A percentile compares a stretch with the other conserved stretches of the same genome.
Evolutionary conservation across 2,888 invertebrate species (phyloP).

Genomic region (Mamestra brassicae): DNA sequence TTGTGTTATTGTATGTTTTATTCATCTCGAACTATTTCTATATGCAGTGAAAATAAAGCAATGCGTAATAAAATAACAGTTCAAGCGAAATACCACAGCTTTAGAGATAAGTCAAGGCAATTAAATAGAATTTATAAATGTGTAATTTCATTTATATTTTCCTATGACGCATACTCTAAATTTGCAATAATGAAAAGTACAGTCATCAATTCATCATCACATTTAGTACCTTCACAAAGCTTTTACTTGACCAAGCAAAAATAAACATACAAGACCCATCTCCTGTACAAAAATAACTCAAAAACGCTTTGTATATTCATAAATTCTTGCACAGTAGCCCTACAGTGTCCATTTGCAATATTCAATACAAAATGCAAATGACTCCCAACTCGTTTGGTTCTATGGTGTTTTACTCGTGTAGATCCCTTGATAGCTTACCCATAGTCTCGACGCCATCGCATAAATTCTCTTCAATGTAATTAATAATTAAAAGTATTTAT

Average conservation of each 20-base stretch:
- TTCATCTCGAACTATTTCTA: conserved; percentile 16
- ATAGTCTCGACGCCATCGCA: conserved; percentile 41
- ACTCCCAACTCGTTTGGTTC: conserved; percentile 60
- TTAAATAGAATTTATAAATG: conserved; percentile 17
- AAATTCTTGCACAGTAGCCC: conserved; percentile 62
- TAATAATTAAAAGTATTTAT: conserved; percentile 68
- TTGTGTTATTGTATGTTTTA: conserved; percentile 23
- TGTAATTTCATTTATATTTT: conserved; percentile 31
- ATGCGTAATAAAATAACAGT: conserved; percentile 26
- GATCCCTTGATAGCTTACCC: conserved; percentile 68
- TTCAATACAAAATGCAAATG: conserved; percentile 69
- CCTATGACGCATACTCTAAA: conserved; percentile 29
- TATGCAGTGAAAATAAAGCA: background rate
- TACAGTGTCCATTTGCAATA: conserved; percentile 64
- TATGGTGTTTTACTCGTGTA: conserved; percentile 73
- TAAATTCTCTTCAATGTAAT: conserved; percentile 59
- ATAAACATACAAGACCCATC: conserved; percentile 1
- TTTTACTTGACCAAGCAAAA: conserved; percentile 6
- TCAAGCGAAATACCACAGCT: conserved; percentile 37
- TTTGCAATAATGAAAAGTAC: conserved; percentile 3
- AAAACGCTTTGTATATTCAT: conserved; percentile 56
- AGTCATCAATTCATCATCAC: background rate
- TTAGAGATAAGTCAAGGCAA: conserved; percentile 10
- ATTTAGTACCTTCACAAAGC: background rate
- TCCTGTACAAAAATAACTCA: conserved; percentile 37